Percentiles rank a stretch among this genome's conserved stretches.
These are phyloP conservation scores for Thomomys bottae DNA, from an alignment of 2,113 vertebrate genomes.

Conservation along the genomic window DNA sequence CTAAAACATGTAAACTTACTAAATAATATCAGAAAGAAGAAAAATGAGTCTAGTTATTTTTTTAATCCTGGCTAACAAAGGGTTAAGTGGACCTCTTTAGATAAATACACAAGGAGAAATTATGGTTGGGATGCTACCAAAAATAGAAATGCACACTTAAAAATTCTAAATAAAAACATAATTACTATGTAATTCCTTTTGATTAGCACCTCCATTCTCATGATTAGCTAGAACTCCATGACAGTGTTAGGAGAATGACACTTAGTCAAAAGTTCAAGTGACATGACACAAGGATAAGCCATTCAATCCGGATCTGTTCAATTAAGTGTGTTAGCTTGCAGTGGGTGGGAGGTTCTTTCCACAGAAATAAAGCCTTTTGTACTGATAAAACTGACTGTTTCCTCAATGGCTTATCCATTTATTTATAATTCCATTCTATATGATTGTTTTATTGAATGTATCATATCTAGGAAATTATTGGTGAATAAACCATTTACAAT, in stretches of 20 bases:
- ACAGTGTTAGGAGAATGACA: slow-evolving; percentile 52
- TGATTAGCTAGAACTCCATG: slow-evolving; percentile 59
- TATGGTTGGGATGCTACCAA: background rate
- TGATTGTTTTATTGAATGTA: background rate
- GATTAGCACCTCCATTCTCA: slow-evolving; percentile 59
- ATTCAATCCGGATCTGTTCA: slow-evolving; percentile 40
- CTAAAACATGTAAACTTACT: background rate
- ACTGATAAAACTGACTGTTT: slow-evolving; percentile 36
- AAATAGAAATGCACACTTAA: slow-evolving; percentile 50
- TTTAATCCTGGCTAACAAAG: background rate
- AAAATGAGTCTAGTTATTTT: background rate
- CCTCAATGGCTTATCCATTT: background rate
- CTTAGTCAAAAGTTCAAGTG: slow-evolving; percentile 71
- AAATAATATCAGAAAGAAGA: background rate
- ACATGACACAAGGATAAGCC: slow-evolving; percentile 6
- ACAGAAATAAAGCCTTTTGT: slow-evolving; percentile 14
- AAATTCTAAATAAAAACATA: slow-evolving; percentile 72
- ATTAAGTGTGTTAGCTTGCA: slow-evolving; percentile 9
- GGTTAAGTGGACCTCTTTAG: slow-evolving; percentile 34
- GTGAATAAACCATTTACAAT: background rate
- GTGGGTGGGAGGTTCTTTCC: slow-evolving; percentile 27
- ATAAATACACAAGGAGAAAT: background rate
- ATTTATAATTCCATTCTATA: background rate
- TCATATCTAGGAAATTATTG: background rate
- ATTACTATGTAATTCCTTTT: slow-evolving; percentile 60